These are phyloP conservation scores for Tetramorium parvispinum DNA, from an alignment of 1,140 invertebrate species.

Conservation along the genomic window DNA sequence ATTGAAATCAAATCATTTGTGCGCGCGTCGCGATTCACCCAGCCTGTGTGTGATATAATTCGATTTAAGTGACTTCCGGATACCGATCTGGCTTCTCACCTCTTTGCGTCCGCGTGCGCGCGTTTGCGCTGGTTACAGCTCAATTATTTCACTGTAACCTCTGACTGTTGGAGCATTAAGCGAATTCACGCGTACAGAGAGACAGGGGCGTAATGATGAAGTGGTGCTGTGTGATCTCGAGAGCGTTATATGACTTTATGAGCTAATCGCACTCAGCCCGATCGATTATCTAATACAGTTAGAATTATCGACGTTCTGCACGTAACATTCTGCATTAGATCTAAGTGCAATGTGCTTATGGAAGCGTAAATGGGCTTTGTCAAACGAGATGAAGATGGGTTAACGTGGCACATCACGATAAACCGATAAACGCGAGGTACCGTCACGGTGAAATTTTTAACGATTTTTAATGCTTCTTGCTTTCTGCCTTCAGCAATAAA, in stretches of 20 bases:
- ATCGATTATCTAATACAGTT: conserved; percentile 69
- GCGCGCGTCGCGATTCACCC: background rate
- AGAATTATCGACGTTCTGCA: background rate
- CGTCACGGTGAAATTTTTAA: conserved; percentile 25
- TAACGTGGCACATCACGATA: background rate
- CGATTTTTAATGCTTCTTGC: background rate
- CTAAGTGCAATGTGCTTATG: background rate
- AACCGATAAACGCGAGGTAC: background rate
- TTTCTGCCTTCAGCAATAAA: background rate
- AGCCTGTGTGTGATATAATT: conserved; percentile 23
- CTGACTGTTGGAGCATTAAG: conserved; percentile 57
- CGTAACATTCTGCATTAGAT: background rate
- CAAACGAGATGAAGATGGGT: background rate
- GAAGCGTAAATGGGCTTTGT: background rate
- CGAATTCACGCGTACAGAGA: conserved; percentile 65
- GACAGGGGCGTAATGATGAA: conserved; percentile 57
- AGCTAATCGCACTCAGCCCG: conserved; percentile 62
- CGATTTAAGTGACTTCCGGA: conserved; percentile 55
- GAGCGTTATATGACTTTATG: conserved; percentile 66
- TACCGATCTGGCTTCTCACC: conserved; percentile 44
- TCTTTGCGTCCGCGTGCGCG: conserved; percentile 29
- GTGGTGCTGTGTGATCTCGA: conserved; percentile 37
- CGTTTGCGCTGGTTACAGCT: conserved; percentile 39
- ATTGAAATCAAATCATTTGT: conserved; percentile 29
- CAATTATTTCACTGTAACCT: conserved; percentile 64